Base-by-base conservation (phyloP, 2,113 vertebrate genomes). In the Mastomys coucha region DNA sequence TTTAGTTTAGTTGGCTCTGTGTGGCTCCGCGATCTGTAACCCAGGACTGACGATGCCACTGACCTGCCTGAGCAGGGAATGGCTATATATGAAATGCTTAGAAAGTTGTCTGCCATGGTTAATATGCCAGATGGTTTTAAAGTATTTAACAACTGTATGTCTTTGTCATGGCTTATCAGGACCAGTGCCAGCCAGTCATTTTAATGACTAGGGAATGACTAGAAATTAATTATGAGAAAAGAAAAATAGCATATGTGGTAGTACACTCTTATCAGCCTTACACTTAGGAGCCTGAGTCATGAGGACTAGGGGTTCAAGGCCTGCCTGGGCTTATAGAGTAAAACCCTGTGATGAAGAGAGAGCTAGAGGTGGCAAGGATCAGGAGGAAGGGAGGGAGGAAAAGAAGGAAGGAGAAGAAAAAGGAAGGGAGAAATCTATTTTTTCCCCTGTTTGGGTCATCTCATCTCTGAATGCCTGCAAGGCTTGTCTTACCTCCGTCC, bases 111-210 rank as follows among this genome's bases (percentile, higher is more conserved):
- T 20, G 33, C 49, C 8, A 3, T 33, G 5, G 12, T 49, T 33
- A 31, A 78, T 9, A 67, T 17, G 26, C 49, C 2, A 2, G 45
- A 5, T 45, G 63, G 16, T 12, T 0, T 22, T 39, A 60, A 82
- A n/a, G 7, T 69, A 22, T 13, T 72, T 58, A n/a, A 42, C 19
- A 13, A 0, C 63, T n/a, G 3, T 8, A 0, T 2, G 2, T 22
- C 12, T 0, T 5, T 10, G 42, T 36, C 20, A 17, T 51, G 5
- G 4, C 0, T 36, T 22, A 17, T 42, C 24, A 56, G 70, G 42
- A 75, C 53, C n/a, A 75, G 53, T 75, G 16, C 70, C n/a, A 89
- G n/a, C 26, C 5, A 5, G 70, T 5, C 1, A 2, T 90, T 51
- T 60, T 75, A 88, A 26, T 58, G 76, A 4, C 58, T 17, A 14